A percentile compares a stretch with the other conserved stretches of the same genome.
phyloP scores from a whole-genome alignment of 2,113 vertebrate species.

The Rattus norvegicus region DNA sequence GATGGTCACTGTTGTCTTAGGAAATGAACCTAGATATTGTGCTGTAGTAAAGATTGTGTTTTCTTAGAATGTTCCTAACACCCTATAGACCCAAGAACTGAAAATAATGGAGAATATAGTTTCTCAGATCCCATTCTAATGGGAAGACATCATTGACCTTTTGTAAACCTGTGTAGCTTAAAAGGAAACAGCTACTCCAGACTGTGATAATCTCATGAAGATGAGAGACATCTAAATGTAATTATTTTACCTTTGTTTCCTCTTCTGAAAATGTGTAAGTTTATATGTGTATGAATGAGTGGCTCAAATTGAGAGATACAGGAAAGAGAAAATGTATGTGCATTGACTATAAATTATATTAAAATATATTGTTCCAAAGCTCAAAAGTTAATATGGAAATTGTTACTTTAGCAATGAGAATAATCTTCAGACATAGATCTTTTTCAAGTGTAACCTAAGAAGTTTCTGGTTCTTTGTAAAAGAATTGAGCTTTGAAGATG shows the following conservation, averaged over 20 bases:
- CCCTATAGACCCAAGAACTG: background rate
- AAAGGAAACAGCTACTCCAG: background rate
- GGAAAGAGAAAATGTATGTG: background rate
- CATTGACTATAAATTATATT: background rate
- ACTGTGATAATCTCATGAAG: background rate
- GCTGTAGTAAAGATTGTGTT: background rate
- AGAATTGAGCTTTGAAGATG: background rate
- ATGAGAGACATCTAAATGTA: background rate
- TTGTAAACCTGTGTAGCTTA: background rate
- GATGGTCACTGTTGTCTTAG: background rate
- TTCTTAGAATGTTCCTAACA: background rate
- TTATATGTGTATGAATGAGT: background rate
- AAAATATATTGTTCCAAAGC: background rate
- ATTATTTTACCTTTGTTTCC: background rate
- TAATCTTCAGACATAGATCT: no score
- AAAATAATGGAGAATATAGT: background rate
- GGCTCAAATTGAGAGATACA: background rate
- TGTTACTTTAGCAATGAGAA: background rate
- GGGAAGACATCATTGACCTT: background rate
- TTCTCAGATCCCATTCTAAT: background rate
- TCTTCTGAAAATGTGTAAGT: background rate
- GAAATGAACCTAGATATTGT: background rate
- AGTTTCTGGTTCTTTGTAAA: conserved; percentile 39
- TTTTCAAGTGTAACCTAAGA: background rate
- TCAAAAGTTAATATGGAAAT: conserved; percentile 8